These are phyloP conservation scores for Resseliella maxima DNA, from an alignment of 2,888 invertebrate species.

Conservation along the genomic window DNA sequence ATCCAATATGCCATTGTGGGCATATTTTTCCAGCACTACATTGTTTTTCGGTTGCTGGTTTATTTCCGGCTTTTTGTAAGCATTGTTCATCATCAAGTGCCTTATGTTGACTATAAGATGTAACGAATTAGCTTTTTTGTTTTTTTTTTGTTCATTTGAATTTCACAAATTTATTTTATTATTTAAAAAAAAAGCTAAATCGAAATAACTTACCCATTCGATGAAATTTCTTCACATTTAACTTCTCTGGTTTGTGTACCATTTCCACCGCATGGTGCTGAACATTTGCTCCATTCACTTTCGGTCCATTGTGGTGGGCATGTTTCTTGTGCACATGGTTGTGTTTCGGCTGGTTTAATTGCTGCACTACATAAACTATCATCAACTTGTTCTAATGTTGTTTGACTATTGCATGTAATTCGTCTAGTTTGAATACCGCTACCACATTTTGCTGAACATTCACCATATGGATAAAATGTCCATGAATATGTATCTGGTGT, in stretches of 20 bases:
- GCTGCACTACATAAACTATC: conserved; percentile 82
- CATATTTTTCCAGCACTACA: conserved; percentile 85
- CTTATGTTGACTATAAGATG: conserved; percentile 70
- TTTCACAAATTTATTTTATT: background rate
- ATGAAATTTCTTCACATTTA: conserved; percentile 82
- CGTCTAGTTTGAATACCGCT: conserved; percentile 85
- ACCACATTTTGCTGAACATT: conserved; percentile 89
- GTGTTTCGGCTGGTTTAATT: conserved; percentile 77
- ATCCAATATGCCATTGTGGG: conserved; percentile 87
- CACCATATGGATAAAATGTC: conserved; percentile 76
- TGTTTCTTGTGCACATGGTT: conserved; percentile 79
- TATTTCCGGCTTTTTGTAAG: conserved; percentile 74
- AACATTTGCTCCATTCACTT: conserved; percentile 84
- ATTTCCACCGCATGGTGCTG: conserved; percentile 82
- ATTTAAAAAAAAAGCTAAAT: background rate
- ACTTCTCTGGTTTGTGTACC: conserved; percentile 78
- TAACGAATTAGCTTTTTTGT: too few relatives aligned
- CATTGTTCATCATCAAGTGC: conserved; percentile 83
- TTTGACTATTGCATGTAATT: conserved; percentile 83
- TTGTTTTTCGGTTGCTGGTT: conserved; percentile 75
- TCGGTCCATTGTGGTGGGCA: conserved; percentile 86
- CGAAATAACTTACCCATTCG: conserved; percentile 71
- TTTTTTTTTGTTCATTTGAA: conserved; percentile 37
- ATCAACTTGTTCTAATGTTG: conserved; percentile 78
- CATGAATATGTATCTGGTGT: conserved; percentile 83